Percentiles rank a stretch among this genome's conserved stretches.
Evolutionary conservation across 1,140 invertebrate genomes (phyloP).

Genomic region (Acromyrmex charruanus): DNA sequence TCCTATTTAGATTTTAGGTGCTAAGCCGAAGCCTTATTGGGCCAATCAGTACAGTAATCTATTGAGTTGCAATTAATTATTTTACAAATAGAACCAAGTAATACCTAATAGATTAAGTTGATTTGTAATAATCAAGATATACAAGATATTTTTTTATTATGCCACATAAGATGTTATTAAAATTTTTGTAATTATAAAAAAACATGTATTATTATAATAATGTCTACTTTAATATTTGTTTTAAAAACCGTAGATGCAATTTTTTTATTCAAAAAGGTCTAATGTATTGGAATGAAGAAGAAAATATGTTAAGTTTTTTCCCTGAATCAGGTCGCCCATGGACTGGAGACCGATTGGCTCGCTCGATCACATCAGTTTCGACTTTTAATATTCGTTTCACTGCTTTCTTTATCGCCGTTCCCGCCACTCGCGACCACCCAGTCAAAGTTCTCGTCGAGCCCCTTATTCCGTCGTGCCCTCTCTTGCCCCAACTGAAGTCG

Average conservation of each 20-base stretch:
- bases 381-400: slow-evolving; percentile 84
- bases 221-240: not conserved
- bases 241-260: not conserved
- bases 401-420: slow-evolving; percentile 65
- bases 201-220: not conserved
- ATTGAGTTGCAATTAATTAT: not conserved
- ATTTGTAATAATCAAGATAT: not conserved
- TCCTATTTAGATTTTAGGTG: too few species aligned
- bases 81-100: not conserved
- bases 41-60: not conserved
- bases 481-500: slow-evolving; percentile 66
- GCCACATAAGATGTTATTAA: not conserved
- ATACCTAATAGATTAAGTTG: not conserved
- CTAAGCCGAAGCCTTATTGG: too few species aligned
- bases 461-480: slow-evolving; percentile 57
- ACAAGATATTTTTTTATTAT: not conserved
- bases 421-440: slow-evolving; percentile 42
- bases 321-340: slow-evolving; percentile 25
- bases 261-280: not conserved
- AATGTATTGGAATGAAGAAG: not conserved
- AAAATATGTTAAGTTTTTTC: not conserved
- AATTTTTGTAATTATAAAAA: not conserved
- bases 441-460: slow-evolving; percentile 59
- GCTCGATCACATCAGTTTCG: slow-evolving; percentile 79
- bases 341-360: slow-evolving; percentile 24